phyloP scores from a whole-genome alignment of 1,140 invertebrate species.

The Magallana ariakensis region DNA sequence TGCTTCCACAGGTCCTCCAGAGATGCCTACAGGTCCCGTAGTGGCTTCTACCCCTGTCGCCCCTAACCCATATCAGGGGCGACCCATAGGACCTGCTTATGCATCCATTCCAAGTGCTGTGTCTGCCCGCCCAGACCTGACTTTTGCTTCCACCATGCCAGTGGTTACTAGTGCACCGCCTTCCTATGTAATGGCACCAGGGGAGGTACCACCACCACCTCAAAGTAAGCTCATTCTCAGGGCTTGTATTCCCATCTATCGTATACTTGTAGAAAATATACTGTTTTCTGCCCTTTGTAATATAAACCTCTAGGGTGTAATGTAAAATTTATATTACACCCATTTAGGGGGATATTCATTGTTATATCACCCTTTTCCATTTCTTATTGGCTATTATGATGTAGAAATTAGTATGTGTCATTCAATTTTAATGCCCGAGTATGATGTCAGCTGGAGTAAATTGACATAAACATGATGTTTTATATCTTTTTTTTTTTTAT shows the following conservation, averaged over 20 bases:
- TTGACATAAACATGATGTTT: too few species aligned
- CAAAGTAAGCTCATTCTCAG: conserved; percentile 29
- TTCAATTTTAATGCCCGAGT: too few species aligned
- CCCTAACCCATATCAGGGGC: conserved; percentile 60
- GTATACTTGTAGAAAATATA: too few species aligned
- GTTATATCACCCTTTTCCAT: too few species aligned
- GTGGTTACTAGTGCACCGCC: conserved; percentile 65
- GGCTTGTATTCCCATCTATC: neutral
- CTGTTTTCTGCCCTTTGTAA: too few species aligned
- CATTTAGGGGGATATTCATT: too few species aligned
- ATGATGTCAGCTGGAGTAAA: too few species aligned
- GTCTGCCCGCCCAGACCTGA: conserved; percentile 51
- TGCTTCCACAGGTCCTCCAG: conserved; percentile 22
- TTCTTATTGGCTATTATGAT: too few species aligned
- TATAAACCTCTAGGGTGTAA: too few species aligned
- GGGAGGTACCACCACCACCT: conserved; percentile 61
- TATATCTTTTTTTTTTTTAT: too few species aligned
- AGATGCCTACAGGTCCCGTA: conserved; percentile 54
- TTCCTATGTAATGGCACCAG: conserved; percentile 65
- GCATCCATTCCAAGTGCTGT: conserved; percentile 57
- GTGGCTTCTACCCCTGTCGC: conserved; percentile 53
- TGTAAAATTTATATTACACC: too few species aligned
- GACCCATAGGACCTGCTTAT: conserved; percentile 57
- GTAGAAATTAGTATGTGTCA: too few species aligned
- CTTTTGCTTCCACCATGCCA: conserved; percentile 62